A percentile compares a stretch with the other conserved stretches of the same genome.
Evolutionary conservation across 2,797 vertebrate species (phyloP).

Genomic region (Scarus forsteni): DNA sequence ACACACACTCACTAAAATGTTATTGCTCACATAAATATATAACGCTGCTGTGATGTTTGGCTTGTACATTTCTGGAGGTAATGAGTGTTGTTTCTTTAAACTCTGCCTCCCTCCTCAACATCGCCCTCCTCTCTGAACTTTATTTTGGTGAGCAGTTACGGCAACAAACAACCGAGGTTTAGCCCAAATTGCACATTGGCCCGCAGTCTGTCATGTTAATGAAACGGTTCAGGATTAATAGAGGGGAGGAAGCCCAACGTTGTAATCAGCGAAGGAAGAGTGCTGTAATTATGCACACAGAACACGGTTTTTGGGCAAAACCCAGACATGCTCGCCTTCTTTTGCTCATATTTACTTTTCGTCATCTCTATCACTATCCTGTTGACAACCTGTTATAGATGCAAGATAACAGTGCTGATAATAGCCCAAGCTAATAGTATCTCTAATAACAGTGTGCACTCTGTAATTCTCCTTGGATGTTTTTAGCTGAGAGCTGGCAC

Average conservation of each 20-base stretch:
- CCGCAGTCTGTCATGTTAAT: conserved; percentile 76
- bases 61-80: conserved; percentile 56
- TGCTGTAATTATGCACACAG: conserved; percentile 74
- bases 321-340: conserved; percentile 64
- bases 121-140: conserved; percentile 38
- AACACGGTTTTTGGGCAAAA: conserved; percentile 72
- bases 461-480: conserved; percentile 46
- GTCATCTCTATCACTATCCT: conserved; percentile 52
- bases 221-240: conserved; percentile 77
- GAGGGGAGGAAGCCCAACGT: conserved; percentile 74
- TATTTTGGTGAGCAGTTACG: conserved; percentile 58
- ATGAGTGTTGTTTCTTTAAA: conserved; percentile 48
- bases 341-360: conserved; percentile 64
- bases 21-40: conserved; percentile 61
- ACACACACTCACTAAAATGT: conserved; percentile 11
- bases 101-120: conserved; percentile 26
- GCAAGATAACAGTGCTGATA: conserved; percentile 34
- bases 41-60: conserved; percentile 58
- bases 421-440: conserved; percentile 48
- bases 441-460: conserved; percentile 46
- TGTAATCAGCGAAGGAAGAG: conserved; percentile 72
- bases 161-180: conserved; percentile 66
- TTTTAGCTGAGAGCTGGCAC: conserved; percentile 53
- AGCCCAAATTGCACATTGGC: conserved; percentile 67
- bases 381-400: conserved; percentile 64